These are phyloP conservation scores for Eublepharis macularius DNA, from an alignment of 2,113 vertebrate species.

Conservation along the genomic window DNA sequence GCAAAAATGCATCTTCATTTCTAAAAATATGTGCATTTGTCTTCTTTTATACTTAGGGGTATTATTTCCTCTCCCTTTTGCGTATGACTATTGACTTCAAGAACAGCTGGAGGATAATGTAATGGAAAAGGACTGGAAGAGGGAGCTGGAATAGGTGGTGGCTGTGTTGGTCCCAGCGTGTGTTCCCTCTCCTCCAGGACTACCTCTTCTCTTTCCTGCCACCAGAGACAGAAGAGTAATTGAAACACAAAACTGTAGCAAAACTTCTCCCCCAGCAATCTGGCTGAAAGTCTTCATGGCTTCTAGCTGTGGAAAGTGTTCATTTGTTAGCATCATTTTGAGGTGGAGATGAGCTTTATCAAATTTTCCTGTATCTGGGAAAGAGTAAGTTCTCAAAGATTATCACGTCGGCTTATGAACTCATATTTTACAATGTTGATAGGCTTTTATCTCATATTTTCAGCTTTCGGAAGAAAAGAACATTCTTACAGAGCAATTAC, in stretches of 20 bases:
- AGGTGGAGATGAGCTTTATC: background rate
- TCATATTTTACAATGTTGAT: rapidly evolving
- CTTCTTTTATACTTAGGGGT: background rate
- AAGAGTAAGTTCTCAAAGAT: background rate
- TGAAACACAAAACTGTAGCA: background rate
- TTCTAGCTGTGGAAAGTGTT: background rate
- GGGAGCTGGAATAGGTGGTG: background rate
- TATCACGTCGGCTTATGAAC: background rate
- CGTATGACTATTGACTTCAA: background rate
- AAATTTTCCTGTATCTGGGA: background rate
- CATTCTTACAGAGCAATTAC: slow-evolving; percentile 95
- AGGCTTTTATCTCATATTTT: slow-evolving; percentile 17
- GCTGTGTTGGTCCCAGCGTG: background rate
- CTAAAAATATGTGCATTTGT: background rate
- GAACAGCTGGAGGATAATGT: background rate
- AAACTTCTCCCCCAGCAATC: background rate
- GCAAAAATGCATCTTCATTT: background rate
- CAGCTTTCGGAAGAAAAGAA: slow-evolving; percentile 96
- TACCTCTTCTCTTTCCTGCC: background rate
- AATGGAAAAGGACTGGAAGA: background rate
- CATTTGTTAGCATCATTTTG: background rate
- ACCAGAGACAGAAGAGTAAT: background rate
- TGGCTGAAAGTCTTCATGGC: background rate
- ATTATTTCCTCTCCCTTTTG: too few species aligned
- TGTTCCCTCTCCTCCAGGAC: background rate